Conservation (phyloP, 2,113 vertebrate genomes). For the Motacilla tschutschensis region DNA sequence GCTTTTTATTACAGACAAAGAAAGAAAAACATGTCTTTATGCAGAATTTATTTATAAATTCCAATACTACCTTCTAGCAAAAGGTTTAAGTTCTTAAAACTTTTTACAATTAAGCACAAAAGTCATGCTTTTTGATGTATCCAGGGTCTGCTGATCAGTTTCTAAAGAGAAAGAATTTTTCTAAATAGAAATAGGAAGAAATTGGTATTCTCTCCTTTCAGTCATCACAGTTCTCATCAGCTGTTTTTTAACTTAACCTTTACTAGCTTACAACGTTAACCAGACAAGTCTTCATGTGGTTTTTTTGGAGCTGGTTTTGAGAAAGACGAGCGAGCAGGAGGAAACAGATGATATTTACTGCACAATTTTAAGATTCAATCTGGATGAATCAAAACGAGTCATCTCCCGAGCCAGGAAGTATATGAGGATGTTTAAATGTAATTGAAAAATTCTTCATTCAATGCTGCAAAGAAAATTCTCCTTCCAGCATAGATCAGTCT, state of each 20-base stretch:
- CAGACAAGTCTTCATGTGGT: background rate
- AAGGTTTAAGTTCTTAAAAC: background rate
- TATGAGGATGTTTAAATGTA: background rate
- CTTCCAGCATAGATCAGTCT: background rate
- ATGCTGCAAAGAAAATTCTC: background rate
- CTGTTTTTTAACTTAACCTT: background rate
- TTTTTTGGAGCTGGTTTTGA: background rate
- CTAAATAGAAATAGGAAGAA: background rate
- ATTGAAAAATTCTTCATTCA: background rate
- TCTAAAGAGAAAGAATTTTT: background rate
- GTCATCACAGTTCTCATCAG: background rate
- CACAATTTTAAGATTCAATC: background rate
- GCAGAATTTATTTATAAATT: background rate
- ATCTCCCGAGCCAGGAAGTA: background rate
- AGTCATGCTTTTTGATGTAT: background rate
- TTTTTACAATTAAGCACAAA: background rate
- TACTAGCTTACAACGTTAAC: background rate
- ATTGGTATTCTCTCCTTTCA: background rate
- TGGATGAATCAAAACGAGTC: background rate
- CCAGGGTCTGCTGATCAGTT: background rate
- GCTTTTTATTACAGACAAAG: background rate
- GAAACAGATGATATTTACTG: background rate
- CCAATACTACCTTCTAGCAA: background rate
- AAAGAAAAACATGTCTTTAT: background rate
- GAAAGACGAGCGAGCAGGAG: background rate